Evolutionary conservation across 2,797 vertebrate species (phyloP).

Genomic region (Danio jaintianensis): DNA sequence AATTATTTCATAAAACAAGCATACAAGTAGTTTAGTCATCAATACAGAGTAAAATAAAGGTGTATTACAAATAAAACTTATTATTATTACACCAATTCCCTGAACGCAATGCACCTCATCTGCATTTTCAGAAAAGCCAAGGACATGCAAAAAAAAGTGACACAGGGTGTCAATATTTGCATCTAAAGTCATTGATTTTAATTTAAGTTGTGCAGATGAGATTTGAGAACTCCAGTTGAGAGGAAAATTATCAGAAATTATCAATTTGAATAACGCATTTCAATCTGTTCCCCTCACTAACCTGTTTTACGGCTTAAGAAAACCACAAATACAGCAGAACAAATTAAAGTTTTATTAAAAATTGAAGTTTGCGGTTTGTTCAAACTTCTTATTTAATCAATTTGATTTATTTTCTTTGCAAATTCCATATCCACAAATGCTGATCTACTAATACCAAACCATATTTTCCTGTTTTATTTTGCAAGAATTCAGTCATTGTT

Average conservation of each 20-base stretch:
- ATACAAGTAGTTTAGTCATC: no score
- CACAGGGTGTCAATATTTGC: background rate
- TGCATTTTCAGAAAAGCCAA: background rate
- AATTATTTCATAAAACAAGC: no score
- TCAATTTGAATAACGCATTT: background rate
- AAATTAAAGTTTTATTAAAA: no score
- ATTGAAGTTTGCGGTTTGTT: no score
- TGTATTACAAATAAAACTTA: background rate
- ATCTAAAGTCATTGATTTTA: background rate
- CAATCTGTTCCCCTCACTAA: background rate
- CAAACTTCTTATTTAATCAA: no score
- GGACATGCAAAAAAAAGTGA: no score
- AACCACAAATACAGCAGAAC: background rate
- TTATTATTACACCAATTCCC: background rate
- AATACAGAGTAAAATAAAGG: background rate
- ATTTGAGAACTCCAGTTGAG: background rate
- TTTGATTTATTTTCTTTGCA: no score
- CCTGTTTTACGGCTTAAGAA: no score
- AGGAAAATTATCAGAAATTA: background rate
- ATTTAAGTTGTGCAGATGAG: conserved; percentile 4
- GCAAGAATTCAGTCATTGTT: no score
- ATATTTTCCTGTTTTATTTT: no score
- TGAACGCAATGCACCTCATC: background rate
- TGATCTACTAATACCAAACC: no score
- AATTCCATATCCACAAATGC: no score